Conservation (phyloP, 1,140 invertebrate genomes). For the Phthorimaea operculella region DNA sequence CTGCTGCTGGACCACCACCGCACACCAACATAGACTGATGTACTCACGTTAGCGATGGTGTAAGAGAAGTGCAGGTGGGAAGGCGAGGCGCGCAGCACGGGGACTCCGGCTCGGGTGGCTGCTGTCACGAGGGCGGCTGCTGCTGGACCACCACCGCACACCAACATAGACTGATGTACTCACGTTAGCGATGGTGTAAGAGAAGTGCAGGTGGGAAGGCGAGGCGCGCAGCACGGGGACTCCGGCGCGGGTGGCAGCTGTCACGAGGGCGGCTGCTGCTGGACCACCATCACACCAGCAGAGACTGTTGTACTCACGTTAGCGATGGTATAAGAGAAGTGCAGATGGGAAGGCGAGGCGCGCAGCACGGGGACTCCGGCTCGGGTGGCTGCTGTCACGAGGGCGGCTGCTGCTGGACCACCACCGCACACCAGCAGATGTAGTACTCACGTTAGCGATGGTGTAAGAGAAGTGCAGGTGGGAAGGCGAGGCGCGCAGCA, state of each 20-base stretch:
- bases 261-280: conserved; percentile 49
- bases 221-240: conserved; percentile 58
- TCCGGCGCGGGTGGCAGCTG: conserved; percentile 53
- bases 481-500: conserved; percentile 51
- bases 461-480: conserved; percentile 54
- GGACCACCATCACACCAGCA: conserved; percentile 54
- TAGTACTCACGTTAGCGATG: conserved; percentile 50
- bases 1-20: conserved; percentile 48
- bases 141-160: conserved; percentile 51
- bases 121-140: conserved; percentile 52
- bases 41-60: conserved; percentile 56
- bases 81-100: conserved; percentile 54
- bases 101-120: conserved; percentile 56
- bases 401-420: conserved; percentile 45
- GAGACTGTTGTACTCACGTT: conserved; percentile 54
- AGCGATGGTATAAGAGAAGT: conserved; percentile 57
- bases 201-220: conserved; percentile 47
- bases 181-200: conserved; percentile 58
- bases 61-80: conserved; percentile 50
- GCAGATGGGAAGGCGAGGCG: conserved; percentile 45
- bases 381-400: conserved; percentile 50
- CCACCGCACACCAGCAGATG: conserved; percentile 55
- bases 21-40: conserved; percentile 20
- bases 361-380: conserved; percentile 59
- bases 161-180: conserved; percentile 37